These are phyloP conservation scores for Entelurus aequoreus DNA, from an alignment of 2,113 vertebrate genomes.

Conservation along the genomic window DNA sequence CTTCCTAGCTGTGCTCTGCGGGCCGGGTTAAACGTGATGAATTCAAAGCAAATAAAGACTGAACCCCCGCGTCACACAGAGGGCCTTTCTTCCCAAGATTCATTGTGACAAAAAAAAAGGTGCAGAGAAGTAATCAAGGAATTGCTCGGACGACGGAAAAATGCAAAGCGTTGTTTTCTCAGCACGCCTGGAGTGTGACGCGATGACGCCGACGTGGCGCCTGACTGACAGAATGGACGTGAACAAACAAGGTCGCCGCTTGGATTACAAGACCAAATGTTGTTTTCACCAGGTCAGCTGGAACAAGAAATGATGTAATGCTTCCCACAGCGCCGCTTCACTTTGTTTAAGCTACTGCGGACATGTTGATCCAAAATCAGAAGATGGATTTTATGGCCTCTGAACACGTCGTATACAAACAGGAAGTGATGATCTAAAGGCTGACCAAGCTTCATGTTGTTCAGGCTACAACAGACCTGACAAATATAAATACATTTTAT, in stretches of 20 bases:
- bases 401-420: too few species aligned
- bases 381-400: too few species aligned
- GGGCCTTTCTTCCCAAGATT: conserved; percentile 41
- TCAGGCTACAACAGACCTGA: too few species aligned
- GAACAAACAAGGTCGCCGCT: conserved; percentile 14
- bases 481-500: too few species aligned
- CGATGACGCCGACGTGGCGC: conserved; percentile 36
- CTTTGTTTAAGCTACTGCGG: conserved; percentile 1
- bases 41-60: conserved; percentile 35
- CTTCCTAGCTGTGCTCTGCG: conserved; percentile 39
- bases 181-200: conserved; percentile 53
- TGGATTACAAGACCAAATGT: conserved; percentile 3
- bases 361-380: too few species aligned
- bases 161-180: conserved; percentile 38
- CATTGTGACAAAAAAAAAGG: neutral
- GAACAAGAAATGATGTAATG: too few species aligned
- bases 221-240: conserved; percentile 49
- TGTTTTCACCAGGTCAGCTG: too few species aligned
- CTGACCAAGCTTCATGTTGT: too few species aligned
- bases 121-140: too few species aligned
- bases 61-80: conserved; percentile 11
- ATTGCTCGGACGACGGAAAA: neutral
- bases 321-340: neutral
- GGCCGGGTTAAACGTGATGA: conserved; percentile 29
- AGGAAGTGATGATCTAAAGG: too few species aligned